These are phyloP conservation scores for Mechanitis mazaeus DNA, from an alignment of 2,888 invertebrate genomes.

Conservation along the genomic window DNA sequence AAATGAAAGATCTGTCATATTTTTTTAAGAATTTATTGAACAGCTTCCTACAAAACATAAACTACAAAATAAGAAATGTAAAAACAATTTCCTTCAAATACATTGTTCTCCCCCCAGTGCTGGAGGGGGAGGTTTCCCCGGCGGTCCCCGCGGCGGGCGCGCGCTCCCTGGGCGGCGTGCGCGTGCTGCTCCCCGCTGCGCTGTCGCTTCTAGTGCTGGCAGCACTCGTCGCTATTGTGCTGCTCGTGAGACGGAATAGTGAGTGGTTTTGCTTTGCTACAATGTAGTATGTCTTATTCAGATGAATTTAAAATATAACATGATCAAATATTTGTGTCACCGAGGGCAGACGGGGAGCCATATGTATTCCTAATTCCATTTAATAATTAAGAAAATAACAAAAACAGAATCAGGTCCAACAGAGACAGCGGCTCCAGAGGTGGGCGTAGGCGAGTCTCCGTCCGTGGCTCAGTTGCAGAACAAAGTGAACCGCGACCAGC, in stretches of 20 bases:
- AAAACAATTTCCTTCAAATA: too few relatives aligned
- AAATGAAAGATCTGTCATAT: too few relatives aligned
- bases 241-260: constrained; percentile 84
- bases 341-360: too few relatives aligned
- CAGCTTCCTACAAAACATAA: too few relatives aligned
- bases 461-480: constrained; percentile 87
- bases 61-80: too few relatives aligned
- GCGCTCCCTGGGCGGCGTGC: constrained; percentile 81
- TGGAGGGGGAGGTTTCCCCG: constrained; percentile 80
- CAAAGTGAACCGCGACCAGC: constrained; percentile 86
- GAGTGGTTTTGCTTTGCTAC: constrained; percentile 45
- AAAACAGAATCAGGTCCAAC: constrained; percentile 58
- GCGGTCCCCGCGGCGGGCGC: constrained; percentile 82
- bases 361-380: too few relatives aligned
- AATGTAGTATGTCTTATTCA: too few relatives aligned
- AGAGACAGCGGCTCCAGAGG: constrained; percentile 60
- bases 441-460: constrained; percentile 83
- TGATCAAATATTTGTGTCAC: too few relatives aligned
- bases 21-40: too few relatives aligned
- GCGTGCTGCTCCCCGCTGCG: constrained; percentile 80
- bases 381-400: neutral
- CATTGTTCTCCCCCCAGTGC: constrained; percentile 41
- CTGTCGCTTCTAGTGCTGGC: constrained; percentile 81
- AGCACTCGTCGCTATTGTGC: constrained; percentile 80
- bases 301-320: too few relatives aligned